phyloP scores from a whole-genome alignment of 1,140 invertebrate species.

The Drosophila kepulauana region DNA sequence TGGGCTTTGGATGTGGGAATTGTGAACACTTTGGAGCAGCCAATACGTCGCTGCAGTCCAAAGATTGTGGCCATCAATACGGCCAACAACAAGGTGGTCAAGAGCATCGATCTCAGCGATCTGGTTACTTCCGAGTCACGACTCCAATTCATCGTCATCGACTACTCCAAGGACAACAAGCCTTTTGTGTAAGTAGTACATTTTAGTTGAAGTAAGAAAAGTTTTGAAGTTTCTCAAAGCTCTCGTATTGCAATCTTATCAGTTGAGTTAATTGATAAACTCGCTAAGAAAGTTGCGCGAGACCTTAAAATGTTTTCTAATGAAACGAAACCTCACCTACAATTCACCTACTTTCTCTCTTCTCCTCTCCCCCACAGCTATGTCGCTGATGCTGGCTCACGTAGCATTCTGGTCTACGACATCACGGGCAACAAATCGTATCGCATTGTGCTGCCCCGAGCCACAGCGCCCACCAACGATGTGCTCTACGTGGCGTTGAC shows the following conservation, averaged over 20 bases:
- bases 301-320: slow-evolving; percentile 17
- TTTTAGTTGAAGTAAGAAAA: too few relatives aligned
- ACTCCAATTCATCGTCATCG: slow-evolving; percentile 88
- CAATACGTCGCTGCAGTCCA: slow-evolving; percentile 88
- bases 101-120: slow-evolving; percentile 87
- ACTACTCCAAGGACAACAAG: slow-evolving; percentile 82
- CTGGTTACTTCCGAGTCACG: slow-evolving; percentile 86
- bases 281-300: neutral
- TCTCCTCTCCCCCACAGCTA: slow-evolving; percentile 68
- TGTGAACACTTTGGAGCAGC: slow-evolving; percentile 88
- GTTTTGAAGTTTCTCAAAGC: neutral
- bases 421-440: slow-evolving; percentile 85
- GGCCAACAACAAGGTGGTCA: slow-evolving; percentile 87
- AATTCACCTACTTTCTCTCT: neutral
- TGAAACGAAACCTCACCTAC: neutral
- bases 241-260: slow-evolving; percentile 16
- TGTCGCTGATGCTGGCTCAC: slow-evolving; percentile 87
- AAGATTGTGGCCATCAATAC: slow-evolving; percentile 89
- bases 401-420: slow-evolving; percentile 88
- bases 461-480: slow-evolving; percentile 85
- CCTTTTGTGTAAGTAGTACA: slow-evolving; percentile 78
- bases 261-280: slow-evolving; percentile 1
- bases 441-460: slow-evolving; percentile 86
- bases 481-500: slow-evolving; percentile 87
- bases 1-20: slow-evolving; percentile 90